These are phyloP conservation scores for Dryadula phaetusa DNA, from an alignment of 2,888 invertebrate species.

Conservation along the genomic window DNA sequence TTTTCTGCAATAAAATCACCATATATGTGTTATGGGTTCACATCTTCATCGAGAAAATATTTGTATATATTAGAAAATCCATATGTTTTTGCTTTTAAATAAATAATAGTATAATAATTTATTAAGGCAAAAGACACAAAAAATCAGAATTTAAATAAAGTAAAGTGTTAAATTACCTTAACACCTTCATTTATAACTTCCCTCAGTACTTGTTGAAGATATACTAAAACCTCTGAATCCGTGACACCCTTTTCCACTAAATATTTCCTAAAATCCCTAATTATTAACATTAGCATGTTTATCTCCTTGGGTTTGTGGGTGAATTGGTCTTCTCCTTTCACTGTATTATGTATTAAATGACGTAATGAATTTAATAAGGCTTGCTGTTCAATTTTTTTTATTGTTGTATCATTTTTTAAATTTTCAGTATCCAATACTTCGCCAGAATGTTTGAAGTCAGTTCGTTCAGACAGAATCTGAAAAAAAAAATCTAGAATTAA, in stretches of 20 bases:
- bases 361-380: not conserved
- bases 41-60: not conserved
- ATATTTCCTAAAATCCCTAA: slow-evolving; percentile 14
- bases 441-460: no score
- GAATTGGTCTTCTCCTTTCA: not conserved
- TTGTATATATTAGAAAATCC: no score
- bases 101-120: no score
- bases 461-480: not conserved
- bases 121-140: no score
- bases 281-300: not conserved
- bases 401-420: not conserved
- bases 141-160: no score
- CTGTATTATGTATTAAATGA: not conserved
- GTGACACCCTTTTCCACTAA: not conserved
- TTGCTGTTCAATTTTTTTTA: not conserved
- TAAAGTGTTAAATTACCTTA: no score
- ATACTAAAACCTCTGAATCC: slow-evolving; percentile 9
- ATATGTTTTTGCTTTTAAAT: no score
- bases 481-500: no score
- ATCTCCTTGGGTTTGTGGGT: not conserved
- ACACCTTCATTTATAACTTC: not conserved
- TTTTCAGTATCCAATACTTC: no score
- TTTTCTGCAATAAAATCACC: no score
- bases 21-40: not conserved
- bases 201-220: not conserved